Evolutionary conservation across 1,140 invertebrate species (phyloP).

Genomic region (Caenorhabditis inopinata): DNA sequence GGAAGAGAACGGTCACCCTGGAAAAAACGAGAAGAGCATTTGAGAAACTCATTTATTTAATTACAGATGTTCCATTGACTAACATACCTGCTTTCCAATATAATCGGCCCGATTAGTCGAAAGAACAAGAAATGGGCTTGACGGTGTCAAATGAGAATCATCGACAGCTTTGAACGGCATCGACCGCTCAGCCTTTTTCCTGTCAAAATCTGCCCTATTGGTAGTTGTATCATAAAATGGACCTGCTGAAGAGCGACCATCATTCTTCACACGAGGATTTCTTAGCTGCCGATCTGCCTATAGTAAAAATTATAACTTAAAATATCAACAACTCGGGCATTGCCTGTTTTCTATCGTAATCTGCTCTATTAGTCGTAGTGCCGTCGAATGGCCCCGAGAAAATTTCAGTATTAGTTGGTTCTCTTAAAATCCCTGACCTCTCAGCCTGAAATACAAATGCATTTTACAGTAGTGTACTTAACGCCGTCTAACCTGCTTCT

Average conservation of each 20-base stretch:
- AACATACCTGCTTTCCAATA: background rate
- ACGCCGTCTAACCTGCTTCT: background rate
- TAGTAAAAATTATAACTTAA: background rate
- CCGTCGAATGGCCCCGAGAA: slow-evolving; percentile 18
- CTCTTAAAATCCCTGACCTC: background rate
- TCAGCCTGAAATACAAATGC: background rate
- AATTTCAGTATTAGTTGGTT: slow-evolving; percentile 5
- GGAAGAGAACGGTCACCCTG: slow-evolving; percentile 17
- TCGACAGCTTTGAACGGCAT: slow-evolving; percentile 1
- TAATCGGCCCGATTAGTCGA: background rate
- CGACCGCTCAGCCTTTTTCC: background rate
- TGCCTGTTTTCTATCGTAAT: slow-evolving; percentile 29
- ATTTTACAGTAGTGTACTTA: background rate
- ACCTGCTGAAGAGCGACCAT: background rate
- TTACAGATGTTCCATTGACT: no score
- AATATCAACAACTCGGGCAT: background rate
- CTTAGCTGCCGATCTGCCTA: background rate
- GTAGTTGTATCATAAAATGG: slow-evolving; percentile 7
- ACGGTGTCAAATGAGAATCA: background rate
- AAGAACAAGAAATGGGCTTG: background rate
- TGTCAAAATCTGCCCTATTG: slow-evolving; percentile 8
- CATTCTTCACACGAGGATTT: background rate
- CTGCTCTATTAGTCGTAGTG: slow-evolving; percentile 10
- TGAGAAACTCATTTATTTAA: no score
- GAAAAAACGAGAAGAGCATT: background rate